phyloP scores from a whole-genome alignment of 2,797 vertebrate genomes.

The Anguilla obscura region DNA sequence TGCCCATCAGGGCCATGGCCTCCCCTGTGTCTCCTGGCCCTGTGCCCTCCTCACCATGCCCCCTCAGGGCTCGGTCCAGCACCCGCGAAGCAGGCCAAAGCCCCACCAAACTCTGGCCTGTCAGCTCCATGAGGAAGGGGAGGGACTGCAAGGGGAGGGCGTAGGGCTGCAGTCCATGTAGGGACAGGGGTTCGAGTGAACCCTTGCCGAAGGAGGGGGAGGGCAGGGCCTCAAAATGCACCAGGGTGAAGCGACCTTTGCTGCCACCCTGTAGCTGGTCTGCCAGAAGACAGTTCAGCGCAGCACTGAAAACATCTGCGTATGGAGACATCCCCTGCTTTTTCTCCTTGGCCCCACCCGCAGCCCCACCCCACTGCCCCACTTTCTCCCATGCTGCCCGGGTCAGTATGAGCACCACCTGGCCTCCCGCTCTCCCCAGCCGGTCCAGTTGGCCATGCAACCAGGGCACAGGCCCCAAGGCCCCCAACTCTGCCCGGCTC shows the following conservation, averaged over 20 bases:
- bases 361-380: constrained; percentile 49
- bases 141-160: constrained; percentile 74
- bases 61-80: neutral
- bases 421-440: constrained; percentile 64
- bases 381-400: constrained; percentile 52
- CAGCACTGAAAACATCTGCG: constrained; percentile 76
- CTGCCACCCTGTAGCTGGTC: constrained; percentile 62
- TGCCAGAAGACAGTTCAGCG: constrained; percentile 72
- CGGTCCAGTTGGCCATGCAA: constrained; percentile 77
- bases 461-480: constrained; percentile 79
- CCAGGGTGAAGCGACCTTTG: constrained; percentile 69
- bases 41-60: neutral
- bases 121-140: constrained; percentile 70
- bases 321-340: constrained; percentile 38
- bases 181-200: constrained; percentile 62
- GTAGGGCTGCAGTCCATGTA: constrained; percentile 72
- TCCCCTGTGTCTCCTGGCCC: neutral
- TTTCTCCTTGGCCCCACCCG: neutral
- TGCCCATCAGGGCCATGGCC: constrained; percentile 22
- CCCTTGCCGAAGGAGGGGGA: constrained; percentile 17
- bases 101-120: constrained; percentile 35
- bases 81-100: constrained; percentile 25
- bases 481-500: constrained; percentile 71
- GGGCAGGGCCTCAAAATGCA: constrained; percentile 66
- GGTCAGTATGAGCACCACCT: constrained; percentile 78